Evolutionary conservation across 2,888 invertebrate genomes (phyloP).

Genomic region (Epiblema foenella): DNA sequence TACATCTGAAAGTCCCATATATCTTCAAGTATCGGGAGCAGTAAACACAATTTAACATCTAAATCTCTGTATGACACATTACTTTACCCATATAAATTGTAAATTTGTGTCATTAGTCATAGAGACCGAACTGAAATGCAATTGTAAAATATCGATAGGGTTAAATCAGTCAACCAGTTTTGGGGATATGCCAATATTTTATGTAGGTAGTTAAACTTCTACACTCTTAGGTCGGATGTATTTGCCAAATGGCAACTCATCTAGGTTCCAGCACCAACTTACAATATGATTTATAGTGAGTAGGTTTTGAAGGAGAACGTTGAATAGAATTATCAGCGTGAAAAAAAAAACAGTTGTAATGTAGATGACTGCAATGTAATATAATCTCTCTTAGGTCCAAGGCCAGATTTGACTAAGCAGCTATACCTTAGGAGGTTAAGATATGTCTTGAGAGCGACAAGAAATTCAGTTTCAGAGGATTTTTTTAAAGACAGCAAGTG

Average conservation of each 20-base stretch:
- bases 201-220: slow-evolving; percentile 5
- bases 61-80: neutral
- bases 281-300: neutral
- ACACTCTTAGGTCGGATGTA: slow-evolving; percentile 6
- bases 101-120: neutral
- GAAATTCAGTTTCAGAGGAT: no score
- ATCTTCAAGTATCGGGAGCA: neutral
- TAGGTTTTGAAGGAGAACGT: neutral
- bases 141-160: neutral
- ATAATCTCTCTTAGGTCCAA: no score
- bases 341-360: no score
- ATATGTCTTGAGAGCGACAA: no score
- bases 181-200: slow-evolving; percentile 26
- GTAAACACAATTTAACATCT: neutral
- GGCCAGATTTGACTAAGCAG: no score
- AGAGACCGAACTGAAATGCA: neutral
- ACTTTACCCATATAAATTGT: neutral
- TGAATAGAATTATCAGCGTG: no score
- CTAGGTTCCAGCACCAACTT: neutral
- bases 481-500: no score
- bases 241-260: slow-evolving; percentile 8
- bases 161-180: slow-evolving; percentile 3
- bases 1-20: no score
- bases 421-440: no score
- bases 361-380: no score